Evolutionary conservation across 2,888 invertebrate genomes (phyloP).

Genomic region (Halictus quadricinctus): DNA sequence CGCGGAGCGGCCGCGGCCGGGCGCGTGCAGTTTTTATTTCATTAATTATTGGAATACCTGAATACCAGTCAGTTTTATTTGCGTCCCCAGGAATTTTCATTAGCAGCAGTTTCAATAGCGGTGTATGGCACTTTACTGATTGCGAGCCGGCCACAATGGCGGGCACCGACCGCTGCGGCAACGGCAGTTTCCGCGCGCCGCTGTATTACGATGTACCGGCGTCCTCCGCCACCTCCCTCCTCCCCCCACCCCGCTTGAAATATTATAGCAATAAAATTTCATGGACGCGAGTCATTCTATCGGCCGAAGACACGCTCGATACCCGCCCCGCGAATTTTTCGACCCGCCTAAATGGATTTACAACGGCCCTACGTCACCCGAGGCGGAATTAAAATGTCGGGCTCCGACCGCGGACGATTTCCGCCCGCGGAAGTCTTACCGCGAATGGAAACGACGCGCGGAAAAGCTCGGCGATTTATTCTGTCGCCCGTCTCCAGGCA

Average conservation of each 20-base stretch:
- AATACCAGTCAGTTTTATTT: constrained; percentile 62
- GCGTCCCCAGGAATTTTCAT: constrained; percentile 63
- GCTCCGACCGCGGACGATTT: constrained; percentile 12
- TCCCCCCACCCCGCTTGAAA: constrained; percentile 38
- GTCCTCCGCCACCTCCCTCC: not conserved
- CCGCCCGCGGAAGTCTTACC: constrained; percentile 17
- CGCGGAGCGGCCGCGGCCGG: not conserved
- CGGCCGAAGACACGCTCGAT: constrained; percentile 46
- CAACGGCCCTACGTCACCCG: constrained; percentile 28
- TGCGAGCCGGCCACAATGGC: constrained; percentile 66
- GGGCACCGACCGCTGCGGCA: constrained; percentile 35
- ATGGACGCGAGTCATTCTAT: constrained; percentile 49
- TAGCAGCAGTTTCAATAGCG: constrained; percentile 66
- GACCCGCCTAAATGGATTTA: constrained; percentile 26
- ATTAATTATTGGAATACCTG: constrained; percentile 68
- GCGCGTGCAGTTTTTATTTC: constrained; percentile 61
- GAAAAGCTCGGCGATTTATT: not conserved
- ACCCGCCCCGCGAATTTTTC: constrained; percentile 37
- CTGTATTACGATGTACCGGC: constrained; percentile 42
- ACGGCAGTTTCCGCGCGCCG: constrained; percentile 33
- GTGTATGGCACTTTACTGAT: constrained; percentile 71
- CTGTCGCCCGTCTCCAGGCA: not conserved
- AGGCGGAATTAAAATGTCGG: constrained; percentile 31
- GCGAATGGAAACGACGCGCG: constrained; percentile 11
- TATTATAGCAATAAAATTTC: constrained; percentile 64